Evolutionary conservation across 2,797 vertebrate species (phyloP).

Genomic region (Macrochelys suwanniensis): DNA sequence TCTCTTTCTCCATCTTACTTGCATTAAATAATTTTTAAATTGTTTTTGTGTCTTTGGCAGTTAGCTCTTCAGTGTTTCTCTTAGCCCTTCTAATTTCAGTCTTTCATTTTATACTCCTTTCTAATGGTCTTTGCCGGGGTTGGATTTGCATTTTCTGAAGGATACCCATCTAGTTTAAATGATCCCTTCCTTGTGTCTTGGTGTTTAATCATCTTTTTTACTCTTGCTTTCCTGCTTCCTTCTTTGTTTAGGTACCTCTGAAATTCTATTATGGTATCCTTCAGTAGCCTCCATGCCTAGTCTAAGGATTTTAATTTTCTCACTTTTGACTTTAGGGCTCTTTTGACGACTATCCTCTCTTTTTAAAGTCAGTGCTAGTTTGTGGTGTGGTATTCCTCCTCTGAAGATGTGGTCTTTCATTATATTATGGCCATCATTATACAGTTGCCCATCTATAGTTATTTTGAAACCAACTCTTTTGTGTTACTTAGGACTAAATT

Average conservation of each 20-base stretch:
- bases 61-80: not conserved
- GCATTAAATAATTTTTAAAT: not conserved
- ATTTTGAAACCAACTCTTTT: not conserved
- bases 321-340: not conserved
- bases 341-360: not conserved
- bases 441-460: not conserved
- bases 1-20: not conserved
- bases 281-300: not conserved
- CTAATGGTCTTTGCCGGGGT: not conserved
- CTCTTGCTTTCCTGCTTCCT: not conserved
- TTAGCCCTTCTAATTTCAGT: not conserved
- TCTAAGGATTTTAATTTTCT: not conserved
- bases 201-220: not conserved
- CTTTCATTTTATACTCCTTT: not conserved
- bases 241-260: not conserved
- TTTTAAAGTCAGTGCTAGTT: not conserved
- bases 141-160: not conserved
- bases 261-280: not conserved
- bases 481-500: not conserved
- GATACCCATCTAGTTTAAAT: not conserved
- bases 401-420: not conserved
- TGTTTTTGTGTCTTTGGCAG: not conserved
- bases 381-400: not conserved
- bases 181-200: not conserved
- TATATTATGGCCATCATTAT: not conserved